Base-by-base conservation (phyloP, 1,140 invertebrate species). In the Ceratoteleas bidentatus region DNA sequence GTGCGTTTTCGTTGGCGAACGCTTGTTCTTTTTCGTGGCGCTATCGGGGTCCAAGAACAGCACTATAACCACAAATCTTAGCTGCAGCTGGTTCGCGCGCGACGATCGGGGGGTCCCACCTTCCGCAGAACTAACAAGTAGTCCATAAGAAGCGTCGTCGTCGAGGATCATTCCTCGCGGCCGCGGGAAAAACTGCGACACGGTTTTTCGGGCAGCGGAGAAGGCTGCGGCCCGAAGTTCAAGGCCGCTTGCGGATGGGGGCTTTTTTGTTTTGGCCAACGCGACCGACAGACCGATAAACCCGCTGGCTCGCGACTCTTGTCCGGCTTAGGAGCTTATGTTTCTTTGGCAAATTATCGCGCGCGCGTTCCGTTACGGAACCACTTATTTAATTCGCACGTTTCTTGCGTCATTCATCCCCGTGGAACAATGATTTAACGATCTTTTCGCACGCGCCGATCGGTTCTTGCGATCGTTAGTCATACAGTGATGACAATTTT, bases 211-310 rank as follows among this genome's bases (percentile, higher is more conserved):
- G 83, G 68, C 76, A 78, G 47, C 56, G 62, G 75, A 65, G 75
- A 80, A 69, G 74, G 70, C 75, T 75, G 52, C 65, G 78, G 70
- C 58, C 79, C 78, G 73, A 81, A 85, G 83, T 82, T 83, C 83
- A 85, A 85, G 80, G 83, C 69, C 83, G 73, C 76, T 84, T 74
- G 76, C 49, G 73, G 76, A 83, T 80, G 73, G 80, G 83, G 73
- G 64, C 73, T 85, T 85, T 82, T 85, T 85, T 85, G 83, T 85
- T 85, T 85, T 80, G 62, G 80, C 62, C 73, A 73, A 76, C 76
- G 78, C 77, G 83, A 82, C 83, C 83, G 83, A 82, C 72, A 85
- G 68, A 83, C 83, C 83, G 83, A 85, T 77, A 85, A 85, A 82
- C 76, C 80, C 83, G 60, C 76, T 85, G 79, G 80, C 83, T 85